Evolutionary conservation across 2,113 vertebrate species (phyloP).

Genomic region (Dolichotis patagonum): DNA sequence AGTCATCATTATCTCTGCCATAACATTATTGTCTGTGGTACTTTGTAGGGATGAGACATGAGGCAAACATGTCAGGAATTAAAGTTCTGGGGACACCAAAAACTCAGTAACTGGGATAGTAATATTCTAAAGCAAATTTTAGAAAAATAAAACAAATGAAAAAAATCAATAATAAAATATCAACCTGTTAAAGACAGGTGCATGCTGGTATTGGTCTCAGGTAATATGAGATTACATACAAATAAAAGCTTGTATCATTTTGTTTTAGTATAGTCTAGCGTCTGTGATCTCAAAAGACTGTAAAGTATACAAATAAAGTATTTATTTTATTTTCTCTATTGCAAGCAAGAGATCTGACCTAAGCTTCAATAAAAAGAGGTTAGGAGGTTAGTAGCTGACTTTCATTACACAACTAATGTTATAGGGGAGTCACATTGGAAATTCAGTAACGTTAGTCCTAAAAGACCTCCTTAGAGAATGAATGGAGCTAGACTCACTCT

Average conservation of each 20-base stretch:
- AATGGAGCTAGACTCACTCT: background rate
- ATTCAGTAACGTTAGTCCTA: background rate
- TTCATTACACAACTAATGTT: background rate
- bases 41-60: background rate
- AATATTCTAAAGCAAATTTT: background rate
- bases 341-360: background rate
- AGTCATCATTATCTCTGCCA: background rate
- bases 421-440: background rate
- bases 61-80: background rate
- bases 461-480: background rate
- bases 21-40: background rate
- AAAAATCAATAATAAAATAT: background rate
- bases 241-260: background rate
- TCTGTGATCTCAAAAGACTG: background rate
- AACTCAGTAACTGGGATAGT: background rate
- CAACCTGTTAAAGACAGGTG: background rate
- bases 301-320: background rate
- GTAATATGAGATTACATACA: background rate
- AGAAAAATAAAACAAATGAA: slow-evolving; percentile 49
- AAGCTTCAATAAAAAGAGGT: background rate
- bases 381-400: background rate
- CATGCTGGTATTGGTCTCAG: background rate
- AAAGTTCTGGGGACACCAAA: background rate
- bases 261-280: background rate
- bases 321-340: slow-evolving; percentile 38